Evolutionary conservation across 2,113 vertebrate species (phyloP).

Genomic region (Halcyon senegalensis): DNA sequence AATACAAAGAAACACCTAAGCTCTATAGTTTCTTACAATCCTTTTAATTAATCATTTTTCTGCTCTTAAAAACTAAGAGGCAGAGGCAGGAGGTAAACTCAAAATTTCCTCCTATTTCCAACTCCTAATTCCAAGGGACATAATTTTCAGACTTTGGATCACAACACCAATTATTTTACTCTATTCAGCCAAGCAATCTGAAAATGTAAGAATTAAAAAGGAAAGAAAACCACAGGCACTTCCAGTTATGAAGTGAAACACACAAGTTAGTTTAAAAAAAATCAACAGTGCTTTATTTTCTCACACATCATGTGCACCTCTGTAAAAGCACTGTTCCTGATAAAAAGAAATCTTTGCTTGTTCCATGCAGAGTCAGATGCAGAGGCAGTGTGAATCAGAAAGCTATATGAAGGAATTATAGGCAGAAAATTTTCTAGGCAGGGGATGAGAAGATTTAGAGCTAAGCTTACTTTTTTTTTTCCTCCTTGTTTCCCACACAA

Average conservation of each 20-base stretch:
- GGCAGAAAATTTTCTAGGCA: background rate
- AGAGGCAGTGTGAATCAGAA: constrained; percentile 47
- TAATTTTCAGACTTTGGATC: background rate
- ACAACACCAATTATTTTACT: background rate
- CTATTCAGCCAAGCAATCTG: background rate
- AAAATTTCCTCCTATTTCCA: background rate
- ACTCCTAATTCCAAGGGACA: background rate
- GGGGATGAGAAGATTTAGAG: background rate
- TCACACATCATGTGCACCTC: background rate
- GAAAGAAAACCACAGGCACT: constrained; percentile 19
- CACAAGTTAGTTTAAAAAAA: background rate
- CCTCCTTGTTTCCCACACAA: background rate
- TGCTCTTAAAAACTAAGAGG: background rate
- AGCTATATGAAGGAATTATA: constrained; percentile 1
- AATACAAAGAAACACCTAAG: background rate
- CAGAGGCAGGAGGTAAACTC: background rate
- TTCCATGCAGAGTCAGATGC: background rate
- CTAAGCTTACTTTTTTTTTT: background rate
- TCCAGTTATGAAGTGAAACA: constrained; percentile 1
- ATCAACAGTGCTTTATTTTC: constrained; percentile 9
- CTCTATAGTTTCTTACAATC: background rate
- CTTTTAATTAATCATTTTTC: background rate
- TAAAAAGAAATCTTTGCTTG: background rate
- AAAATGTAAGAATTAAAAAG: background rate
- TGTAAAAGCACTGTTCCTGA: background rate